A percentile compares a stretch with the other conserved stretches of the same genome.
Evolutionary conservation across 2,113 vertebrate species (phyloP).

Genomic region (Labeo rohita): DNA sequence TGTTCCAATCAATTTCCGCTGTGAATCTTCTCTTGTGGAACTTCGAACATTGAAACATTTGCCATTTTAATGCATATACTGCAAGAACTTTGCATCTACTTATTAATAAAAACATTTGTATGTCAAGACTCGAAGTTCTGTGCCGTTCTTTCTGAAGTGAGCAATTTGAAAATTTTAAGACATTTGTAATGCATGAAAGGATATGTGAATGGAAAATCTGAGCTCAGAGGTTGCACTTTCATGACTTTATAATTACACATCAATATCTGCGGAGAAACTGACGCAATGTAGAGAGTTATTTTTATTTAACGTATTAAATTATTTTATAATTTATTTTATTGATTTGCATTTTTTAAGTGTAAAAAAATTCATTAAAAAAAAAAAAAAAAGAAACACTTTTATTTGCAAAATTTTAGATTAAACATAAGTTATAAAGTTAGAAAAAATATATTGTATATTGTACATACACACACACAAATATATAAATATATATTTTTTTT

Average conservation of each 20-base stretch:
- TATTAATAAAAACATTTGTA: conserved; percentile 77
- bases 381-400: too few relatives aligned
- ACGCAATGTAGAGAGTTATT: not conserved
- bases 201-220: not conserved
- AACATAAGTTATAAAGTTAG: too few relatives aligned
- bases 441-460: too few relatives aligned
- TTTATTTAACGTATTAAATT: too few relatives aligned
- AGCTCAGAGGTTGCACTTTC: not conserved
- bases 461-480: too few relatives aligned
- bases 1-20: conserved; percentile 69
- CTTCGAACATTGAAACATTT: conserved; percentile 65
- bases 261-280: not conserved
- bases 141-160: conserved; percentile 54
- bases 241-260: not conserved
- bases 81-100: conserved; percentile 76
- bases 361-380: too few relatives aligned
- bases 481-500: too few relatives aligned
- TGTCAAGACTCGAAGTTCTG: conserved; percentile 52
- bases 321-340: too few relatives aligned
- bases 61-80: conserved; percentile 73
- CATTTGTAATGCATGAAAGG: not conserved
- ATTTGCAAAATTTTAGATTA: too few relatives aligned
- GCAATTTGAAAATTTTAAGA: not conserved
- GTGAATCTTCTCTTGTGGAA: conserved; percentile 73
- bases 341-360: too few relatives aligned